Base-by-base conservation (phyloP, 2,113 vertebrate genomes). In the Reinhardtius hippoglossoides region DNA sequence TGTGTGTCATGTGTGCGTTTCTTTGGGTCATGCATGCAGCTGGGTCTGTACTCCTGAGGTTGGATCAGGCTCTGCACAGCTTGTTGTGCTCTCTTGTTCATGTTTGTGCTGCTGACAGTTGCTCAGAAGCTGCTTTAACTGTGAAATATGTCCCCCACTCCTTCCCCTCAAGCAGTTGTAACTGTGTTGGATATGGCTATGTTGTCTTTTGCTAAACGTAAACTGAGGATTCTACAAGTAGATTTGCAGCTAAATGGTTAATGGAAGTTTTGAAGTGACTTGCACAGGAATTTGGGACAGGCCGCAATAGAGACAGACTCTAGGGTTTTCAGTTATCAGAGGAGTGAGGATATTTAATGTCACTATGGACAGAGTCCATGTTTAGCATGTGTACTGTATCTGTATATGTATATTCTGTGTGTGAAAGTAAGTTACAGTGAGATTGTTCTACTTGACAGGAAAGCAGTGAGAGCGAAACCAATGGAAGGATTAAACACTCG, bases 311-410 rank as follows among this genome's bases (percentile, higher is more conserved):
- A 67, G 60, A 54, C 21, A 24, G 70, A 50, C 37, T 67, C 42
- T 27, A 42, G 50, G 50, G 50, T 23, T 27, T 44, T 24, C 14
- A 37, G 16, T 26, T 37, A 46, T 21, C 16, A 40, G 58, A 56
- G 26, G 27, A 40, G 24, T 50, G 54, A 71, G 14, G 70, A 66
- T 87, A 81, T 71, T 80, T 86, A 77, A 62, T 68, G 74, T 81
- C 62, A 31, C 31, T 7, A 31, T 31, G 31, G 31, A 31, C 31
- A 31, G 31, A 31, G 31, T 31, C 31, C 31, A 31, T 31, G 31
- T 31, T 31, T 7, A 84, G 83, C 83, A 86, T 88, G 89, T 86
- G 77, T 74, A 60, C 76, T 76, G 84, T 71, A 67, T 44, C 44
- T 86, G 62, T 83, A 60, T 87, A 76, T 89, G 74, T 37, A 84